Conservation (phyloP, 2,797 vertebrate species). For the Gymnocypris eckloni region DNA sequence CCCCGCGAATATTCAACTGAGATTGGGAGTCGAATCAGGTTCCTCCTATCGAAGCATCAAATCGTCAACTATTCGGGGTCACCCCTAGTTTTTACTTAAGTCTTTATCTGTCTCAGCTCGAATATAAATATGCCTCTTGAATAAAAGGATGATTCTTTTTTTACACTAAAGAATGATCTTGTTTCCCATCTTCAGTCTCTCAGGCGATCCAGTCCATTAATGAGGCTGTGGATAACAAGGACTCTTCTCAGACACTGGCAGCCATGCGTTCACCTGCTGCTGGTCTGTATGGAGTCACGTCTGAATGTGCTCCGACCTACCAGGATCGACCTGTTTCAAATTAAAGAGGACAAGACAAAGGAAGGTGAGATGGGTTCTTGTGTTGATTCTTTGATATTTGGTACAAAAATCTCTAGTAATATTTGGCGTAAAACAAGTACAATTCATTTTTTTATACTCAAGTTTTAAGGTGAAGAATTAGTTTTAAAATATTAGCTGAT, state of each 20-base stretch:
- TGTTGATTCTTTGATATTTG: neutral
- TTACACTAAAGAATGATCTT: neutral
- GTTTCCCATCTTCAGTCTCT: slow-evolving; percentile 78
- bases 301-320: slow-evolving; percentile 89
- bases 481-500: neutral
- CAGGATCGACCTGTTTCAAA: slow-evolving; percentile 84
- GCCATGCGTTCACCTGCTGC: slow-evolving; percentile 85
- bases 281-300: slow-evolving; percentile 92
- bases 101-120: neutral
- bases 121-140: neutral
- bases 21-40: too few relatives aligned
- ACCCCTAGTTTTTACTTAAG: neutral
- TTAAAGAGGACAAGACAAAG: slow-evolving; percentile 80
- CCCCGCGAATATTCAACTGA: too few relatives aligned
- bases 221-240: slow-evolving; percentile 85
- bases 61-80: too few relatives aligned
- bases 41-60: too few relatives aligned
- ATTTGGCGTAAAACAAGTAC: neutral
- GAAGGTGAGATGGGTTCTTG: slow-evolving; percentile 77
- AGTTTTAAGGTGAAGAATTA: neutral
- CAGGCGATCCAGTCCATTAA: slow-evolving; percentile 91
- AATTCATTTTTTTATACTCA: neutral
- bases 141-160: neutral
- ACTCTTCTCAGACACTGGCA: slow-evolving; percentile 81
- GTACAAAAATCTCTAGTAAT: neutral